Base-by-base conservation (phyloP, 2,113 vertebrate genomes). In the Carassius gibelio region DNA sequence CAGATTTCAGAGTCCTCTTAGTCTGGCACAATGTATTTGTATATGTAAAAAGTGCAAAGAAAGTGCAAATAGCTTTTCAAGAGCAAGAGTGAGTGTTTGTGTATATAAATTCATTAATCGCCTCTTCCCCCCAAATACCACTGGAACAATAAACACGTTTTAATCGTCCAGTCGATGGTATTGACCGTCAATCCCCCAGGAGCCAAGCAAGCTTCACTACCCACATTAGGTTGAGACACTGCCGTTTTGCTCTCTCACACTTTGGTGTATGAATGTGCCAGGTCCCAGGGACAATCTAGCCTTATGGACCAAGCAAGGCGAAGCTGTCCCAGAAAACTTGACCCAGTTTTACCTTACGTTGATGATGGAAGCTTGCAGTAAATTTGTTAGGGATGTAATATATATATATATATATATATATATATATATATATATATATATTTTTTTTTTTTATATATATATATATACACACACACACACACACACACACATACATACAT, bases 101-200 rank as follows among this genome's bases (percentile, higher is more conserved):
- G 9, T 50, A 84, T 30, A 48, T 34, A 26, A 52, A 64, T 84
- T 17, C 14, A 62, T 84, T 75, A 71, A n/a, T 61, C 23, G 3
- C 59, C 59, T 21, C 55, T 34, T n/a, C 13, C 38, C 80, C 36
- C 45, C 36, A 74, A 86, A 79, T 76, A 84, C 75, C 69, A 23
- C 8, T 34, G 57, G 81, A 86, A 86, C 82, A 84, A 66, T 87
- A 68, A 84, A 74, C 87, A n/a, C 38, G 19, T 69, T 78, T 86
- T 88, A 85, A 86, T 88, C 26, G 72, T 55, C 55, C 84, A 64
- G 83, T 77, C 85, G 48, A 74, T 84, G 62, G 52, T 82, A 86
- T 88, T 78, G 85, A 87, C 72, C 19, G 8, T 36, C 21, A 23
- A 13, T 75, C 34, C 77, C 68, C 30, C 59, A 80, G 30, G 62